phyloP scores from a whole-genome alignment of 2,888 invertebrate species.

The Eulithis testata region DNA sequence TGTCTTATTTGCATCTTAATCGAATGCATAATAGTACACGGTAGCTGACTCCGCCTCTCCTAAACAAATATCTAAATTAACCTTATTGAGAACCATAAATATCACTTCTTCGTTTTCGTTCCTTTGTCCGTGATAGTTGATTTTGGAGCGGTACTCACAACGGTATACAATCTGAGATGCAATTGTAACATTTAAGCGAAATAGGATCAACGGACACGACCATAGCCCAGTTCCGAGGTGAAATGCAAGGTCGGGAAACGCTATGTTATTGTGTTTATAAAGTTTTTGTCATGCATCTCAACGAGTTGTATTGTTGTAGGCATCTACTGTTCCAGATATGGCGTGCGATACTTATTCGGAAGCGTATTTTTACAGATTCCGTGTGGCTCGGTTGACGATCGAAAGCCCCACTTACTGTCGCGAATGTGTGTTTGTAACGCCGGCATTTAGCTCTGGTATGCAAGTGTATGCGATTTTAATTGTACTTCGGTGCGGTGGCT shows the following conservation, averaged over 20 bases:
- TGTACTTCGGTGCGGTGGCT: conserved; percentile 38
- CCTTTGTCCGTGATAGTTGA: conserved; percentile 60
- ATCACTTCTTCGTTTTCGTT: conserved; percentile 49
- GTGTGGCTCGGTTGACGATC: conserved; percentile 60
- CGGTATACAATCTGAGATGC: conserved; percentile 71
- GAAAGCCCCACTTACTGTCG: conserved; percentile 69
- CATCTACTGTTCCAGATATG: conserved; percentile 70
- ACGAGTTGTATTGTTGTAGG: conserved; percentile 68
- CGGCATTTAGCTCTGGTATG: conserved; percentile 56
- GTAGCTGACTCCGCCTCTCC: conserved; percentile 19
- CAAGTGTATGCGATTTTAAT: conserved; percentile 52
- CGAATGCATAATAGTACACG: conserved; percentile 27
- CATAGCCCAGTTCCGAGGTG: conserved; percentile 72
- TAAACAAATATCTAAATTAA: conserved; percentile 23
- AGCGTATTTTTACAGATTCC: conserved; percentile 61
- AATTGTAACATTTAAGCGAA: conserved; percentile 65
- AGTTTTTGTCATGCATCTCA: conserved; percentile 76
- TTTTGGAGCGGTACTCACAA: conserved; percentile 70
- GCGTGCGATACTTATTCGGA: conserved; percentile 74
- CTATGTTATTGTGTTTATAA: conserved; percentile 70
- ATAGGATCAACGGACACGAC: conserved; percentile 70
- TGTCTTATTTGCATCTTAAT: conserved; percentile 35
- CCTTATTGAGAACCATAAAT: conserved; percentile 33
- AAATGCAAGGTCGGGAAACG: conserved; percentile 74
- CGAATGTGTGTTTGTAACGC: conserved; percentile 60